Evolutionary conservation across 2,113 vertebrate genomes (phyloP).

Genomic region (Ictalurus furcatus): DNA sequence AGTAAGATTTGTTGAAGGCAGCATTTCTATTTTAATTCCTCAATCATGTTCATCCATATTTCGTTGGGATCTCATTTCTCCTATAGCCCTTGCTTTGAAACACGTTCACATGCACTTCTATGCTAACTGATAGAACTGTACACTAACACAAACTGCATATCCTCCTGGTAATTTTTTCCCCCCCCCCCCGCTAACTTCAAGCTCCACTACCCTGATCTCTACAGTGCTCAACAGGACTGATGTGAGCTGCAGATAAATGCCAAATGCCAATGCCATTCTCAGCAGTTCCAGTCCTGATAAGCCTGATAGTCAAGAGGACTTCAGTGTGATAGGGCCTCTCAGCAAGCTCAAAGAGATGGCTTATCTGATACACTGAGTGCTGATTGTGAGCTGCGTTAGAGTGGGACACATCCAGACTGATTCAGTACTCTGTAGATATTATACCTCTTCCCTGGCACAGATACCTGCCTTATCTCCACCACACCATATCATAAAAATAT

Average conservation of each 20-base stretch:
- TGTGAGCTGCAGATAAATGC: constrained; percentile 61
- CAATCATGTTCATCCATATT: constrained; percentile 31
- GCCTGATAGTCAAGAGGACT: constrained; percentile 58
- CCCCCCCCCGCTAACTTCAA: constrained; percentile 55
- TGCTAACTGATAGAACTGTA: background rate
- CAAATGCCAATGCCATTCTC: constrained; percentile 43
- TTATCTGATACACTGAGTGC: constrained; percentile 63
- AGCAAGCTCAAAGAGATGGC: constrained; percentile 54
- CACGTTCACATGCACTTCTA: background rate
- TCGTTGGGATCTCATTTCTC: constrained; percentile 19
- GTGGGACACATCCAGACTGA: constrained; percentile 54
- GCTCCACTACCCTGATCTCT: constrained; percentile 55
- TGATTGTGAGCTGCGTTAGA: constrained; percentile 58
- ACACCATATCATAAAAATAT: constrained; percentile 3
- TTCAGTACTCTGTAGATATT: constrained; percentile 48
- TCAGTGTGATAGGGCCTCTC: constrained; percentile 54
- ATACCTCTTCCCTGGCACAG: constrained; percentile 21
- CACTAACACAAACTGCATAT: background rate
- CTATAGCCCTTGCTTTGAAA: background rate
- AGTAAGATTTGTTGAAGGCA: constrained; percentile 50
- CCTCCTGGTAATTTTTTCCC: constrained; percentile 33
- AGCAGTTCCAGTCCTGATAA: constrained; percentile 64
- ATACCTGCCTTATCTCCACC: constrained; percentile 25
- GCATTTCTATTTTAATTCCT: constrained; percentile 35
- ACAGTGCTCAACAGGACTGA: constrained; percentile 57